Evolutionary conservation across 2,797 vertebrate species (phyloP).

Genomic region (Naso thynnoides): DNA sequence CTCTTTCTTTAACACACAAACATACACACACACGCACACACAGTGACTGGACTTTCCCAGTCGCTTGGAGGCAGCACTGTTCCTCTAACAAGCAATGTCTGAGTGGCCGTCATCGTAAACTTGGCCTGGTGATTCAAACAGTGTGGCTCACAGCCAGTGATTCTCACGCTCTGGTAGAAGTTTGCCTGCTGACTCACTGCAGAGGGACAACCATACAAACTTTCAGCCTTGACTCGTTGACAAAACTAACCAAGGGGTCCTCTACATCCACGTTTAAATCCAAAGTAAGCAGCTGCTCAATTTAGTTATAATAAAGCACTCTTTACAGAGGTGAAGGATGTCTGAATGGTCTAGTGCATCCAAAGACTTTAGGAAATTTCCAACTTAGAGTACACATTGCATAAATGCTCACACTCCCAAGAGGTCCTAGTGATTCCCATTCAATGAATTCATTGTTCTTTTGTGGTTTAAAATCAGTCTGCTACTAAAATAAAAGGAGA

Average conservation of each 20-base stretch:
- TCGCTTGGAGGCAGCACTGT: slow-evolving; percentile 72
- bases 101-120: slow-evolving; percentile 48
- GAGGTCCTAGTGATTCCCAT: slow-evolving; percentile 29
- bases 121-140: slow-evolving; percentile 45
- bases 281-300: slow-evolving; percentile 62
- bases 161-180: slow-evolving; percentile 55
- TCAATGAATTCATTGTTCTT: slow-evolving; percentile 33
- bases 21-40: slow-evolving; percentile 16
- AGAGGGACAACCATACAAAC: slow-evolving; percentile 49
- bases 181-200: slow-evolving; percentile 67
- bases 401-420: slow-evolving; percentile 13
- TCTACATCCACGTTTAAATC: slow-evolving; percentile 35
- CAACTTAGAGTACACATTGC: slow-evolving; percentile 6
- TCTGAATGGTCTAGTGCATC: slow-evolving; percentile 18
- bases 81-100: slow-evolving; percentile 46
- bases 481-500: slow-evolving; percentile 8
- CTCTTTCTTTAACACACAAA: not conserved
- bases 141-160: slow-evolving; percentile 55
- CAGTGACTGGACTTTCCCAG: slow-evolving; percentile 42
- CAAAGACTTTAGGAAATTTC: slow-evolving; percentile 31
- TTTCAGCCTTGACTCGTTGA: slow-evolving; percentile 40
- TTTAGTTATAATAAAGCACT: slow-evolving; percentile 58
- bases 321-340: slow-evolving; percentile 20
- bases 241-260: slow-evolving; percentile 29
- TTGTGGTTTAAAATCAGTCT: slow-evolving; percentile 31